Evolutionary conservation across 2,797 vertebrate genomes (phyloP).

Genomic region (Limosa lapponica): DNA sequence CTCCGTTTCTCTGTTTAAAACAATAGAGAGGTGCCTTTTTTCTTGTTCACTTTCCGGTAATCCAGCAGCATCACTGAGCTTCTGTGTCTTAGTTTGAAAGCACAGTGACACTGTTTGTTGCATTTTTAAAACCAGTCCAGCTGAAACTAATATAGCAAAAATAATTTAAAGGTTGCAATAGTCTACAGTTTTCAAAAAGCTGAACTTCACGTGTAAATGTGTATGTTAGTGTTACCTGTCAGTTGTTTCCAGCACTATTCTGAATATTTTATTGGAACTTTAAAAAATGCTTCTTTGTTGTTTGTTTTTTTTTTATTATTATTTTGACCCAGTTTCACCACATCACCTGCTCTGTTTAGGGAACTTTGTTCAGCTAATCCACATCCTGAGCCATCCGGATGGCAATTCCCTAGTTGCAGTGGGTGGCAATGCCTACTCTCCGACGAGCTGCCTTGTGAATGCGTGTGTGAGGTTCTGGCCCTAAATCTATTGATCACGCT

Average conservation of each 20-base stretch:
- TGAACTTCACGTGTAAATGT: background rate
- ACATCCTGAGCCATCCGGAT: conserved; percentile 8
- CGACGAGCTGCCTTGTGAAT: conserved; percentile 63
- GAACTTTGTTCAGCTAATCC: conserved; percentile 49
- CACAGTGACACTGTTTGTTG: background rate
- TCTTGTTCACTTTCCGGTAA: background rate
- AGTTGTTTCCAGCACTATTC: background rate
- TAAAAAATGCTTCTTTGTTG: background rate
- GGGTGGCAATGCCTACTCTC: conserved; percentile 24
- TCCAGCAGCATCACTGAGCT: background rate
- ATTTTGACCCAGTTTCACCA: background rate
- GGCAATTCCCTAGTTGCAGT: conserved; percentile 41
- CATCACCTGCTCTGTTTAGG: conserved; percentile 31
- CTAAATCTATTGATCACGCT: conserved; percentile 24
- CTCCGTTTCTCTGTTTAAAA: background rate
- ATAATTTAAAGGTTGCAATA: background rate
- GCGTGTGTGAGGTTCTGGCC: conserved; percentile 56
- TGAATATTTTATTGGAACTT: background rate
- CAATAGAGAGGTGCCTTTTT: background rate
- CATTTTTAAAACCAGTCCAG: background rate
- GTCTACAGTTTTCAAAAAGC: background rate
- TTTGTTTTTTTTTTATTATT: no score
- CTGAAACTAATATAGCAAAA: background rate
- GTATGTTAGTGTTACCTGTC: background rate
- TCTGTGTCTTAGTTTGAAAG: background rate